Evolutionary conservation across 1,140 invertebrate species (phyloP).

Genomic region (Cotesia chilonis): DNA sequence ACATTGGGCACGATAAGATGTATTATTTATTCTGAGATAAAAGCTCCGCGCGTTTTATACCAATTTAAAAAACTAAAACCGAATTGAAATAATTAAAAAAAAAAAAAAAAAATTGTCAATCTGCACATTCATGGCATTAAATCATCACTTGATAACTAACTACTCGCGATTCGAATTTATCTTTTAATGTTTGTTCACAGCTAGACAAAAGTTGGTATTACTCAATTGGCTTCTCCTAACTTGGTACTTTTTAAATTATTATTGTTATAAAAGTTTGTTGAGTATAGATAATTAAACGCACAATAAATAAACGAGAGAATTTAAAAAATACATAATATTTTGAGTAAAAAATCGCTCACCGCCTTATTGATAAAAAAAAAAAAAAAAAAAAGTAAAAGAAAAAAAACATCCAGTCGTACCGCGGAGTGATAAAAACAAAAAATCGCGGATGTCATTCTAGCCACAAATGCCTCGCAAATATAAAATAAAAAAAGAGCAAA

Average conservation of each 20-base stretch:
- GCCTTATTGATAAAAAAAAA: slow-evolving; percentile 17
- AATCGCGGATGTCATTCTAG: slow-evolving; percentile 24
- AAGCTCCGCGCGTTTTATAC: slow-evolving; percentile 52
- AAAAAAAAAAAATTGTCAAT: slow-evolving; percentile 17
- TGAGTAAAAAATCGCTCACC: slow-evolving; percentile 17
- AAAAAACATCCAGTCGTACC: background rate
- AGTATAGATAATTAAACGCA: background rate
- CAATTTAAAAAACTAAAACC: slow-evolving; percentile 46
- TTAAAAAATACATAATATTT: slow-evolving; percentile 10
- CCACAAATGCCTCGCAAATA: slow-evolving; percentile 32
- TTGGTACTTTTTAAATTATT: no score
- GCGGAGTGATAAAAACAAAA: background rate
- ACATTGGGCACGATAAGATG: slow-evolving; percentile 53
- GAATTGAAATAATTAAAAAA: slow-evolving; percentile 11
- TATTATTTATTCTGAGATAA: slow-evolving; percentile 52
- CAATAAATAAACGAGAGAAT: background rate
- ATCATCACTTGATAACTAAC: slow-evolving; percentile 2
- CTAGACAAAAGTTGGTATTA: background rate
- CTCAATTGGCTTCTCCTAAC: no score
- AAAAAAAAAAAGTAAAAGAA: background rate
- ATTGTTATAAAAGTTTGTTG: background rate
- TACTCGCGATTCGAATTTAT: background rate
- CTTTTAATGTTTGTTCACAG: background rate
- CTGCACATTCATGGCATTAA: background rate
- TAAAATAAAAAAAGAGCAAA: background rate